Evolutionary conservation across 92 coral and sea anemone genomes (phyloP), one percentile per base, ranked within the genome.

Genomic region (Porites rus): DNA sequence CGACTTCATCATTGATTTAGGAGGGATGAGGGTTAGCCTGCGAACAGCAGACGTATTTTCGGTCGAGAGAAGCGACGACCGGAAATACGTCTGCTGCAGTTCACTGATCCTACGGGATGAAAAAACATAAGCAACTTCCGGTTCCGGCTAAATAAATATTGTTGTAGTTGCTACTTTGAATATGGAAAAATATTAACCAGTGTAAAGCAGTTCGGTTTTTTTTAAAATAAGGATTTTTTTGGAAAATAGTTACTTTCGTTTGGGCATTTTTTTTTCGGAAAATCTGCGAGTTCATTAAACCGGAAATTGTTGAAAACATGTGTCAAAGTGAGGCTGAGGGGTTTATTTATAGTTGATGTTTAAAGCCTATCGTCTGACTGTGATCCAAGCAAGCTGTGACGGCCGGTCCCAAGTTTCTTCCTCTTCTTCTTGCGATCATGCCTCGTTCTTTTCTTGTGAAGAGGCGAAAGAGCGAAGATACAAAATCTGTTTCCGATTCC

Each of bases 401-500:
- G 69, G 87, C 71, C 21, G 52, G 69, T 22, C 43, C 54, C 5
- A 51, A 69, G 68, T 60, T 62, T 69, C 58, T 8, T 77, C 69
- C 63, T 28, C 31, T 28, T 28, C 31, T 85, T 74, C 16, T 51
- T 19, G 24, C 54, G 73, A 76, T 68, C 76, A 93, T 93, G 96
- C 96, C 96, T 25, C 92, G 96, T 53, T 93, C 96, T 25, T 93
- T 93, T 63, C 90, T 93, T 84, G 94, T 93, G 63, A 93, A 93
- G 69, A 88, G 96, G 75, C 77, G 91, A 59, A 93, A 78, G 64
- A 91, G 91, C 69, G 86, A 72, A 63, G 67, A 84, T 64, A 66
- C 72, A 19, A 85, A 82, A 65, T 46, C 82, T 54, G 54, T 54
- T 69, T 8, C 28, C 52, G 90, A 81, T 66, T 24, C 86, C 72